Percentiles rank a stretch among this genome's conserved stretches.
Evolutionary conservation across 2,888 invertebrate species (phyloP).

Genomic region (Leistus spinibarbis): DNA sequence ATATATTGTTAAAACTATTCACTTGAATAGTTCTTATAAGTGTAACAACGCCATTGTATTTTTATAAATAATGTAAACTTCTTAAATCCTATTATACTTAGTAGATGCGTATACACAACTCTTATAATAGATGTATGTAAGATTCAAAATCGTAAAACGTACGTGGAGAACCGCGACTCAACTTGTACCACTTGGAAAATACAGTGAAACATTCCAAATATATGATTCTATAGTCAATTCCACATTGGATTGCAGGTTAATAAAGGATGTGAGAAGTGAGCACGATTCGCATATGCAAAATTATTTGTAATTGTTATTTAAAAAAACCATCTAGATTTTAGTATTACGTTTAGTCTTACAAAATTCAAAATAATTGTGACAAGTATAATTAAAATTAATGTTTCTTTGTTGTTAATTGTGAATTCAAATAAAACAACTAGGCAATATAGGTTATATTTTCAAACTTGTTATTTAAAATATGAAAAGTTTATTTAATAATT

Average conservation of each 20-base stretch:
- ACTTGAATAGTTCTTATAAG: constrained; percentile 24
- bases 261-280: no score
- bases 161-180: constrained; percentile 27
- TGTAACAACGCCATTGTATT: constrained; percentile 37
- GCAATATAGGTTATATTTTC: no score
- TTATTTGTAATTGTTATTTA: no score
- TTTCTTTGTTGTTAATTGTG: no score
- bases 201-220: neutral
- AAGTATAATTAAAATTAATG: no score
- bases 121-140: neutral
- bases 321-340: no score
- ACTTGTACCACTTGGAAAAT: constrained; percentile 19
- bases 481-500: no score
- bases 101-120: constrained; percentile 16
- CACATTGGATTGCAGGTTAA: neutral
- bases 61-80: constrained; percentile 34
- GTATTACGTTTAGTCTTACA: no score
- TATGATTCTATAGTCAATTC: constrained; percentile 33
- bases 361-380: no score
- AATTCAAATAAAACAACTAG: no score
- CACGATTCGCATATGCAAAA: no score
- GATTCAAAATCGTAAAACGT: constrained; percentile 1
- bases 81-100: constrained; percentile 30
- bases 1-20: constrained; percentile 4
- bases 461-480: no score